A percentile compares a stretch with the other conserved stretches of the same genome.
Evolutionary conservation across 2,888 invertebrate species (phyloP).

Genomic region (Lissocephala sabroskyi): DNA sequence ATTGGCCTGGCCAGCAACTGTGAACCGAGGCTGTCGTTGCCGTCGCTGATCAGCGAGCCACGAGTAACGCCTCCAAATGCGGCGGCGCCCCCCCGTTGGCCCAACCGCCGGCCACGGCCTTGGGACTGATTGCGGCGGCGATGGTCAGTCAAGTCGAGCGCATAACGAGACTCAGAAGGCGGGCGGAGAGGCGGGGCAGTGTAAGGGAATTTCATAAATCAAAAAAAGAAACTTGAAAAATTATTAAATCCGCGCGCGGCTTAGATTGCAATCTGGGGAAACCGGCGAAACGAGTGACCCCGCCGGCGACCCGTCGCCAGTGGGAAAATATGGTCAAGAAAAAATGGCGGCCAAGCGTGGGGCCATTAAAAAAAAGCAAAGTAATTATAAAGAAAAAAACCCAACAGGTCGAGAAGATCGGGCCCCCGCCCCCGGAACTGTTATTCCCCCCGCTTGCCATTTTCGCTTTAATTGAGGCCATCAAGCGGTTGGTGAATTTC

Average conservation of each 20-base stretch:
- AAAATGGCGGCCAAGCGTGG: slow-evolving; percentile 41
- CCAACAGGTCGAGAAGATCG: no score
- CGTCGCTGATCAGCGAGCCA: no score
- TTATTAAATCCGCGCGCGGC: slow-evolving; percentile 47
- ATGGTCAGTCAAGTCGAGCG: slow-evolving; percentile 25
- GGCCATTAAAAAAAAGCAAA: no score
- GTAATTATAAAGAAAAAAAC: no score
- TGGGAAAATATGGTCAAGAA: slow-evolving; percentile 36
- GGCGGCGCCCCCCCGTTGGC: slow-evolving; percentile 9
- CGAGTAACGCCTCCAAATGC: no score
- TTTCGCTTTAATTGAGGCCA: no score
- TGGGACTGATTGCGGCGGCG: slow-evolving; percentile 34
- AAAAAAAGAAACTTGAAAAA: slow-evolving; percentile 31
- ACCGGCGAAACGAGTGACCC: slow-evolving; percentile 33
- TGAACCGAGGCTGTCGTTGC: no score
- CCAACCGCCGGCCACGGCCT: slow-evolving; percentile 34
- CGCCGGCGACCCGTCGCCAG: slow-evolving; percentile 14
- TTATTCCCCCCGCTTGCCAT: no score
- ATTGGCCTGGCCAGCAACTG: no score
- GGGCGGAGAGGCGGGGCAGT: slow-evolving; percentile 10
- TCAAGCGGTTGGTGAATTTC: no score
- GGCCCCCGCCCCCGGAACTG: no score
- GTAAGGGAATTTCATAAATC: slow-evolving; percentile 57
- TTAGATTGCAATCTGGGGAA: slow-evolving; percentile 53
- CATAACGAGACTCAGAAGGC: slow-evolving; percentile 21